These are phyloP conservation scores for Brachionichthys hirsutus DNA, from an alignment of 2,113 vertebrate species.

Conservation along the genomic window DNA sequence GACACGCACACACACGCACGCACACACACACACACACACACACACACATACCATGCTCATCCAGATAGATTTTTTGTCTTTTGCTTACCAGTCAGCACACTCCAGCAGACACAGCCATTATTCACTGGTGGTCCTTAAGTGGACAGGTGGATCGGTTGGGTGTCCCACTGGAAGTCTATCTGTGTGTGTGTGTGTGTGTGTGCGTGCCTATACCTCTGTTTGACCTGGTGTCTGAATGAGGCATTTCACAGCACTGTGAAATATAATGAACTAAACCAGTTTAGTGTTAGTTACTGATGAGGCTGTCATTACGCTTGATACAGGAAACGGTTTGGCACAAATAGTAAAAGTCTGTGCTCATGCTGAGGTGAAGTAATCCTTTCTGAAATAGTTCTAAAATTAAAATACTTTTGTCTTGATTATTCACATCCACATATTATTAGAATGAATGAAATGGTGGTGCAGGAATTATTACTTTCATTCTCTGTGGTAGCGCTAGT, in stretches of 20 bases:
- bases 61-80: conserved; percentile 10
- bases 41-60: neutral
- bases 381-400: too few relatives aligned
- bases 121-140: conserved; percentile 29
- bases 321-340: too few relatives aligned
- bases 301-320: neutral
- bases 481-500: too few relatives aligned
- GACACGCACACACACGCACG: conserved; percentile 33
- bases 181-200: conserved; percentile 28
- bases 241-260: conserved; percentile 57
- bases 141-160: conserved; percentile 45
- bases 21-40: conserved; percentile 4
- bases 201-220: conserved; percentile 23
- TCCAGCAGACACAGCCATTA: conserved; percentile 26
- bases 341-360: too few relatives aligned
- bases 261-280: conserved; percentile 34
- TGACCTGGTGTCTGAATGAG: conserved; percentile 51
- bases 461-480: too few relatives aligned
- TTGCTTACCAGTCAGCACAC: neutral
- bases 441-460: too few relatives aligned
- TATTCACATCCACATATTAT: too few relatives aligned
- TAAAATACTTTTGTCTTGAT: too few relatives aligned
- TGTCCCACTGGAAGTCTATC: conserved; percentile 35
- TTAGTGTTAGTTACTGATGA: conserved; percentile 40
- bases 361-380: too few relatives aligned